A percentile compares a stretch with the other conserved stretches of the same genome.
These are phyloP conservation scores for Pristionchus maxplancki DNA, from an alignment of 2,888 invertebrate genomes.

Conservation along the genomic window DNA sequence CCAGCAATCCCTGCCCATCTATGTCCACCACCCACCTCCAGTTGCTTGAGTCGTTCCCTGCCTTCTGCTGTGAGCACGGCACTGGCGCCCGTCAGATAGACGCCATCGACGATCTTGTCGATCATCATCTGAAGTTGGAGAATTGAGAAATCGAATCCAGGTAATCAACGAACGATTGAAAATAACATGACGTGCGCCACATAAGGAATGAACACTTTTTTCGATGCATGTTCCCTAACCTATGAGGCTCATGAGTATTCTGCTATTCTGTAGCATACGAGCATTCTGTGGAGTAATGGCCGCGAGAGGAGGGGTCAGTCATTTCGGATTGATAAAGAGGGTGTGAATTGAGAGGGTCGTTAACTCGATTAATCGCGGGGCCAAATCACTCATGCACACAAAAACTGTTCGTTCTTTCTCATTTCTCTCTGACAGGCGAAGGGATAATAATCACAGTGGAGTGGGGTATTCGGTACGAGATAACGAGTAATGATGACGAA, in stretches of 20 bases:
- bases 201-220: no score
- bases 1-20: no score
- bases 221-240: no score
- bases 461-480: neutral
- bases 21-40: slow-evolving; percentile 56
- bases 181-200: no score
- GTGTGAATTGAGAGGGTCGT: slow-evolving; percentile 29
- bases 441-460: neutral
- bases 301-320: neutral
- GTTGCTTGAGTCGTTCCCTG: slow-evolving; percentile 55
- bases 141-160: neutral
- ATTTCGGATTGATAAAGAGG: neutral
- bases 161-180: neutral
- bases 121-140: slow-evolving; percentile 57
- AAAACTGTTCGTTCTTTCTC: neutral
- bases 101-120: slow-evolving; percentile 63
- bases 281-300: neutral
- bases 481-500: slow-evolving; percentile 2
- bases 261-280: no score
- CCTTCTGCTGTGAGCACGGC: slow-evolving; percentile 58
- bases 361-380: neutral
- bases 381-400: neutral
- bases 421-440: neutral
- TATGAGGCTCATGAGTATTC: neutral
- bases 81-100: slow-evolving; percentile 65